phyloP scores from a whole-genome alignment of 2,888 invertebrate species.

The Crocallis elinguaria region DNA sequence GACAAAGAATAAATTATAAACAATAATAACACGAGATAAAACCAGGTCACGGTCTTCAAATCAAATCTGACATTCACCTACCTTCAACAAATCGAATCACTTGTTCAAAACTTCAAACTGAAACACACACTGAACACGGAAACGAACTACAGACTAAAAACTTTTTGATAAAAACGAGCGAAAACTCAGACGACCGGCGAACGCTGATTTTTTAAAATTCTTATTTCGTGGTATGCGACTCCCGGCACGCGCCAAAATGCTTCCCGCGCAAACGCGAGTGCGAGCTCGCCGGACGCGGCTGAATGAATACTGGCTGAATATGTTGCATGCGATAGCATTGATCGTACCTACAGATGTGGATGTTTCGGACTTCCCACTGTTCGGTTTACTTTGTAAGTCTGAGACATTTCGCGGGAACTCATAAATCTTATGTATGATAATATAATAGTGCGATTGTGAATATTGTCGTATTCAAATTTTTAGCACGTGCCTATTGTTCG shows the following conservation, averaged over 20 bases:
- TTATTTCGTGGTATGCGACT: constrained; percentile 1
- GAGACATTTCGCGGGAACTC: constrained; percentile 14
- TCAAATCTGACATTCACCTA: constrained; percentile 32
- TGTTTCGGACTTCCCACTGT: constrained; percentile 19
- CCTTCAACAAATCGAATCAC: constrained; percentile 25
- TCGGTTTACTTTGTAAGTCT: neutral
- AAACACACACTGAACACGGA: constrained; percentile 20
- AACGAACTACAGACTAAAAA: constrained; percentile 7
- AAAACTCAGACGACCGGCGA: constrained; percentile 9
- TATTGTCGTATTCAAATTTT: neutral
- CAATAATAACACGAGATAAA: constrained; percentile 14
- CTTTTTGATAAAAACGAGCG: constrained; percentile 18
- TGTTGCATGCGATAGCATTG: neutral
- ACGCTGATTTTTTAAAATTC: neutral
- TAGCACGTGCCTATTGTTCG: too few relatives aligned
- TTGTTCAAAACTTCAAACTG: constrained; percentile 14
- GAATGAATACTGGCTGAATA: constrained; percentile 22
- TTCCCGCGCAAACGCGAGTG: constrained; percentile 22
- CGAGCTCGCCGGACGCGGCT: constrained; percentile 29
- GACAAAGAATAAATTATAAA: constrained; percentile 5
- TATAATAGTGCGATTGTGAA: neutral
- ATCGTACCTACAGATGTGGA: constrained; percentile 1
- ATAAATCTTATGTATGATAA: neutral
- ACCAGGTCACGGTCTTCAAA: constrained; percentile 28
- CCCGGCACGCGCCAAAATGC: constrained; percentile 14